These are phyloP conservation scores for Eupithecia exiguata DNA, from an alignment of 2,888 invertebrate genomes.

Conservation along the genomic window DNA sequence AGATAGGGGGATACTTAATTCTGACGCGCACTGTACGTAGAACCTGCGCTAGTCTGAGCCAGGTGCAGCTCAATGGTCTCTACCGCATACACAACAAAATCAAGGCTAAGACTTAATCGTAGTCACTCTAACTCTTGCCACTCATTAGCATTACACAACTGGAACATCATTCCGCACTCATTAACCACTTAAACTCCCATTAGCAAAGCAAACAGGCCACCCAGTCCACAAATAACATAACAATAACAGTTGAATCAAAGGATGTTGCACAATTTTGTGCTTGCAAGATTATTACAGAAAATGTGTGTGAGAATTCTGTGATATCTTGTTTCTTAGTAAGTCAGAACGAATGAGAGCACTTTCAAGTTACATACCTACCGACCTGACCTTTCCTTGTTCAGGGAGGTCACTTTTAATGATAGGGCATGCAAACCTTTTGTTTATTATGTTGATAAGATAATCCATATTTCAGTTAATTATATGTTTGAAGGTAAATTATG, in stretches of 20 bases:
- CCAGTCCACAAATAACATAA: conserved; percentile 31
- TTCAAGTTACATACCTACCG: neutral
- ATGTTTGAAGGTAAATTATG: neutral
- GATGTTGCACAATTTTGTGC: conserved; percentile 33
- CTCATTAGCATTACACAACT: conserved; percentile 27
- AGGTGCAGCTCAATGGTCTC: neutral
- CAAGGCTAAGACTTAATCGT: neutral
- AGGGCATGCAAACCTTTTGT: neutral
- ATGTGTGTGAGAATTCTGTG: neutral
- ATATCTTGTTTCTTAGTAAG: neutral
- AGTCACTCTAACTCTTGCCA: neutral
- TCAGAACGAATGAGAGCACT: neutral
- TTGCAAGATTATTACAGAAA: neutral
- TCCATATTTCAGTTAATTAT: neutral
- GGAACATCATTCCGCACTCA: conserved; percentile 14
- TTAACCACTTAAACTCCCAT: conserved; percentile 35
- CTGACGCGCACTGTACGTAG: too few species aligned
- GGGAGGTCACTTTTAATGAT: neutral
- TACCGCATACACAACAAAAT: neutral
- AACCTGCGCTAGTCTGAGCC: neutral
- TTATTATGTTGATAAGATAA: neutral
- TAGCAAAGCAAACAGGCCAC: conserved; percentile 37
- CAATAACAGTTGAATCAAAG: conserved; percentile 30
- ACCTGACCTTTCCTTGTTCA: neutral
- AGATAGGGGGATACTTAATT: too few species aligned